Evolutionary conservation across 2,888 invertebrate genomes (phyloP).

Genomic region (Cataglyphis albicans): DNA sequence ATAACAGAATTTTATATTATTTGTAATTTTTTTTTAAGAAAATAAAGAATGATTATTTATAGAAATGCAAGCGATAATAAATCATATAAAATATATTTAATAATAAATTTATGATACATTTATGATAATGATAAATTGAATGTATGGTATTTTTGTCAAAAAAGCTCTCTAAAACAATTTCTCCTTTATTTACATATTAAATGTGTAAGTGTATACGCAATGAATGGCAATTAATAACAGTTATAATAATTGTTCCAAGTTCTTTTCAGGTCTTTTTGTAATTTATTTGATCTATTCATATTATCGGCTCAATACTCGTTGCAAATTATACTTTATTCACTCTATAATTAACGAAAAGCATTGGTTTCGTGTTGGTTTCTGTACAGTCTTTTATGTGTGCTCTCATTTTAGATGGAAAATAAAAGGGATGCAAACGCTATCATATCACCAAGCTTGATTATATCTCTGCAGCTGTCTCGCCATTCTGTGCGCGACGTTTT

Average conservation of each 20-base stretch:
- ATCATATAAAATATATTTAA: no score
- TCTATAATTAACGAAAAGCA: slow-evolving; percentile 40
- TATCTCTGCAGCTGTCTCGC: slow-evolving; percentile 38
- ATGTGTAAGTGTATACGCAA: neutral
- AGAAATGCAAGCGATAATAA: neutral
- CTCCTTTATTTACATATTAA: neutral
- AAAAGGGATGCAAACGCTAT: slow-evolving; percentile 60
- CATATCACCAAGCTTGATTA: slow-evolving; percentile 59
- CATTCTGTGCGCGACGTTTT: slow-evolving; percentile 44
- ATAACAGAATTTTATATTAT: neutral
- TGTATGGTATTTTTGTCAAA: neutral
- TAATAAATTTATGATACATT: neutral
- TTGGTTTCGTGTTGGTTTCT: slow-evolving; percentile 39
- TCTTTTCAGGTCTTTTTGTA: neutral
- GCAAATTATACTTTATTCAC: slow-evolving; percentile 1
- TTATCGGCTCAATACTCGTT: neutral
- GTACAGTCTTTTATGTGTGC: slow-evolving; percentile 1
- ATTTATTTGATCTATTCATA: slow-evolving; percentile 4
- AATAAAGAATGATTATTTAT: neutral
- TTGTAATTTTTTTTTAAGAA: neutral
- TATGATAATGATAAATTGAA: neutral
- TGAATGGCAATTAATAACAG: neutral
- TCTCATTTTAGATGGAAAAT: slow-evolving; percentile 22
- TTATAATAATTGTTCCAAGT: neutral
- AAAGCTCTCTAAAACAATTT: neutral